Base-by-base conservation (phyloP, 1,140 invertebrate species). In the Penaeus japonicus region DNA sequence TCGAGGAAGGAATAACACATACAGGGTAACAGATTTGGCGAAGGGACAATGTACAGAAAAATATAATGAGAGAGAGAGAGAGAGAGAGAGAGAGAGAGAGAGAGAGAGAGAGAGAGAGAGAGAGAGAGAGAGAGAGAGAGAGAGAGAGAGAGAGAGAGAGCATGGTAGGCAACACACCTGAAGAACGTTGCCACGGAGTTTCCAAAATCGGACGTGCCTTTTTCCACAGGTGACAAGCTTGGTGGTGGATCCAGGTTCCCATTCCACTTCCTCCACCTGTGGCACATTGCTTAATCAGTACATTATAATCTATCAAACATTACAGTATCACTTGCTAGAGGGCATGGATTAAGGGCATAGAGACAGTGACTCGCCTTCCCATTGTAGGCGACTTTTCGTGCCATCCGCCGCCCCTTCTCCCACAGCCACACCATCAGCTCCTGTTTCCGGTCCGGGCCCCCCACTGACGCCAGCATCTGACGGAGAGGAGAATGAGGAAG, bases 351-450 rank as follows among this genome's bases (percentile, higher is more conserved):
- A 86, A 0, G 54, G 24, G n/a, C 1, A n/a, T 22, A 27, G 24
- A 17, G 12, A 4, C 0, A 32, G 20, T 32, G 65, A 17, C 62
- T 75, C 18, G 90, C 90, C 88, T 87, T 89, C 70, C 82, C 89
- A 27, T 57, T 30, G 54, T 90, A 87, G 32, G 84, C 89, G 2
- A 89, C 57, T 18, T 70, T 88, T 15, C 54, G 54, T 10, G 90
- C 89, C 17, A 90, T 47, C n/a, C 85, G 77, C 7, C 83, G 27
- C 10, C 90, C 90, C 57, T 90, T 89, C 73, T 73, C 62, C 90
- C 90, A 90, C 59, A 88, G 57, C 90, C 90, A 90, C 27, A 90
- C 89, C 80, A 90, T 89, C 78, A 90, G 53, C 65, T 84, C 85
- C 55, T 86, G 84, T 12, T 83, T 84, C 24, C 87, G 27, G 18